A percentile compares a stretch with the other conserved stretches of the same genome.
Evolutionary conservation across 2,888 invertebrate species (phyloP).

Genomic region (Doris montereyensis): DNA sequence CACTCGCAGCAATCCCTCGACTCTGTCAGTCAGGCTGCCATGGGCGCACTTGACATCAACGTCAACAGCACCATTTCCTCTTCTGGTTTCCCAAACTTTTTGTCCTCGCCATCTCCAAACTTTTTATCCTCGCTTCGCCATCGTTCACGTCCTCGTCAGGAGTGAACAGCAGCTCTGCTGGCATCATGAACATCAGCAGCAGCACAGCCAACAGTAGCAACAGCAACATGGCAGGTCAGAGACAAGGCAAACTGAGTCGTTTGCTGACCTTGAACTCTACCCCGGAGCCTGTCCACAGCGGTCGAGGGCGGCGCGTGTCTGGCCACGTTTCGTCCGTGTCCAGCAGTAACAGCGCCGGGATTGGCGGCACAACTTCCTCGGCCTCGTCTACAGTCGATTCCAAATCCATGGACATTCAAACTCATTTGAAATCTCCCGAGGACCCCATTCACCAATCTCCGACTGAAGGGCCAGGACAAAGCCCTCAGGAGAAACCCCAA

Average conservation of each 20-base stretch:
- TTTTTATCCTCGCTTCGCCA: constrained; percentile 6
- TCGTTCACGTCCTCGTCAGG: background rate
- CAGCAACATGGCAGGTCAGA: constrained; percentile 32
- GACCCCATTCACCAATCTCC: constrained; percentile 63
- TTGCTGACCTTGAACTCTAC: constrained; percentile 55
- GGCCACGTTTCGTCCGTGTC: constrained; percentile 11
- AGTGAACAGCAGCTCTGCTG: constrained; percentile 24
- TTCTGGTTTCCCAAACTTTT: constrained; percentile 17
- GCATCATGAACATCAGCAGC: background rate
- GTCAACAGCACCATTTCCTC: constrained; percentile 14
- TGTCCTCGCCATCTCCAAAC: background rate
- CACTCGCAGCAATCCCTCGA: background rate
- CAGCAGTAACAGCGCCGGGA: background rate
- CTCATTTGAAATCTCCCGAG: constrained; percentile 54
- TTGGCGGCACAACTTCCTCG: background rate
- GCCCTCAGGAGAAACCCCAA: constrained; percentile 67
- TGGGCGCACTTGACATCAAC: constrained; percentile 35
- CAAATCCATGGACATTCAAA: background rate
- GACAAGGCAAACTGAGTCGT: constrained; percentile 59
- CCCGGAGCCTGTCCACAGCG: constrained; percentile 26
- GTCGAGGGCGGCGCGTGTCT: constrained; percentile 20
- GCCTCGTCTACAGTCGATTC: background rate
- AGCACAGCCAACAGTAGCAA: background rate
- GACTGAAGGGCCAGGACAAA: constrained; percentile 62
- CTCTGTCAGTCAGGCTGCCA: constrained; percentile 16